Percentiles rank a stretch among this genome's conserved stretches.
Conservation (phyloP, 1,140 invertebrate species). For the Phortica variegata region DNA sequence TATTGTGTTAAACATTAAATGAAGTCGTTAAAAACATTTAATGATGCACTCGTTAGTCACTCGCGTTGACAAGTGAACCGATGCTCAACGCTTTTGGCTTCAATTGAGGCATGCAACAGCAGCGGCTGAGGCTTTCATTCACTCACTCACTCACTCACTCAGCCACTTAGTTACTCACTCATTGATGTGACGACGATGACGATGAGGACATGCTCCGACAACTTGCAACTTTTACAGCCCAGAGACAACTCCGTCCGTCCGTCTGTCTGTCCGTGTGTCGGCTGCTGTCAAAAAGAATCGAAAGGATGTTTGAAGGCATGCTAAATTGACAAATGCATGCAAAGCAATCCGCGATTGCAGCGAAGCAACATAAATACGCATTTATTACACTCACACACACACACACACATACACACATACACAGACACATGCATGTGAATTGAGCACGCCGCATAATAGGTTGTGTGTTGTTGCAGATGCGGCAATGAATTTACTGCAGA, state of each 20-base stretch:
- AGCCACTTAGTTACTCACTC: too few species aligned
- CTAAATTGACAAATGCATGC: constrained; percentile 47
- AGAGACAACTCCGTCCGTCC: too few species aligned
- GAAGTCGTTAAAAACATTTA: constrained; percentile 52
- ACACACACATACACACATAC: too few species aligned
- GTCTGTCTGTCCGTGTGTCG: constrained; percentile 14
- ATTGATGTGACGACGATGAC: too few species aligned
- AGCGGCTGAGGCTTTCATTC: constrained; percentile 13
- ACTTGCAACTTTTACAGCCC: too few species aligned
- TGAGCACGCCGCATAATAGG: too few species aligned
- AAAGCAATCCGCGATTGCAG: constrained; percentile 19
- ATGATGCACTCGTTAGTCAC: constrained; percentile 49
- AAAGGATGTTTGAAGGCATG: constrained; percentile 53
- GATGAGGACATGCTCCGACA: too few species aligned
- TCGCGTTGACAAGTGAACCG: constrained; percentile 39
- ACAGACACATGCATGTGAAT: too few species aligned
- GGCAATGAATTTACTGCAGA: constrained; percentile 5
- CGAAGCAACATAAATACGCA: too few species aligned
- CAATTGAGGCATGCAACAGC: constrained; percentile 25
- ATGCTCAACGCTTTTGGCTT: constrained; percentile 22
- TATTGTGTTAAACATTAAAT: constrained; percentile 50
- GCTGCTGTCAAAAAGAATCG: constrained; percentile 40
- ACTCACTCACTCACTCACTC: too few species aligned
- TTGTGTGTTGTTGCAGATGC: constrained; percentile 9
- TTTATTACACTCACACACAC: too few species aligned